phyloP scores from a whole-genome alignment of 1,140 invertebrate genomes.

The Musca domestica region DNA sequence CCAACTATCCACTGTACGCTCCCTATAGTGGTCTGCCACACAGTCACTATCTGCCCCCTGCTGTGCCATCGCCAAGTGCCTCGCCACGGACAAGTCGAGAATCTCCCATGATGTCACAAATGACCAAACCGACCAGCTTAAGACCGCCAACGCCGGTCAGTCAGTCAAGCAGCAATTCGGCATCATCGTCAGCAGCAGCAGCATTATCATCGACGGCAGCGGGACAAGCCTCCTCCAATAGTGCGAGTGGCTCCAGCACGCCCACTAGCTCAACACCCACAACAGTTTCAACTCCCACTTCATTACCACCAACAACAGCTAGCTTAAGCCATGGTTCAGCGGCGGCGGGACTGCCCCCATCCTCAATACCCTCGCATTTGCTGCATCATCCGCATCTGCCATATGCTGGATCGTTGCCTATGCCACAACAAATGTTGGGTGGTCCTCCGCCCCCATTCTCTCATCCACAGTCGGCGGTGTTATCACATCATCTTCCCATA shows the following conservation, averaged over 20 bases:
- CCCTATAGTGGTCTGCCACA: slow-evolving; percentile 70
- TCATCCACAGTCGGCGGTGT: slow-evolving; percentile 18
- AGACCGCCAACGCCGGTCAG: slow-evolving; percentile 42
- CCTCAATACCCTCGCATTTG: slow-evolving; percentile 9
- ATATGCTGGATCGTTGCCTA: slow-evolving; percentile 27
- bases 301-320: neutral
- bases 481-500: neutral
- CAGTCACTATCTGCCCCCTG: slow-evolving; percentile 63
- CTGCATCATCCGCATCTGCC: slow-evolving; percentile 27
- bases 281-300: neutral
- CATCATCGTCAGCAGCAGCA: neutral
- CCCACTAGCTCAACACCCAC: slow-evolving; percentile 10
- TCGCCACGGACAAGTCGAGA: slow-evolving; percentile 62
- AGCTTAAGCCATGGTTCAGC: neutral
- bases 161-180: slow-evolving; percentile 12
- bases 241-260: slow-evolving; percentile 19
- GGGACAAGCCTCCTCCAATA: slow-evolving; percentile 14
- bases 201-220: neutral
- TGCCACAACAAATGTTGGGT: neutral
- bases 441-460: neutral
- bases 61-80: slow-evolving; percentile 62
- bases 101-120: slow-evolving; percentile 52
- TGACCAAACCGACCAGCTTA: slow-evolving; percentile 27
- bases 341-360: neutral
- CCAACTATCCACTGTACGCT: slow-evolving; percentile 65